These are phyloP conservation scores for Drosophila nr. perissopoda DNA, from an alignment of 2,888 invertebrate genomes.

Conservation along the genomic window DNA sequence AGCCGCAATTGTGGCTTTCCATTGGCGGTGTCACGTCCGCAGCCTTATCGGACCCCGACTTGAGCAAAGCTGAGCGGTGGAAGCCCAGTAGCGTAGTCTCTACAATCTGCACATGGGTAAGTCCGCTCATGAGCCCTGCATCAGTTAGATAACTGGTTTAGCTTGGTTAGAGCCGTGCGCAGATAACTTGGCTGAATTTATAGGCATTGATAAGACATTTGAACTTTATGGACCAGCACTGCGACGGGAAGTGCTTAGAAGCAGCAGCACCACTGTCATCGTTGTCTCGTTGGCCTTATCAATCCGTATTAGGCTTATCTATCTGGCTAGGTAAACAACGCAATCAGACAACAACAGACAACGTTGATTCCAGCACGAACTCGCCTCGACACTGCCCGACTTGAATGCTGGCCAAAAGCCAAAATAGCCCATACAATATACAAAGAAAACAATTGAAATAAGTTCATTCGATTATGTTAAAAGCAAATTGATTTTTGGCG, in stretches of 20 bases:
- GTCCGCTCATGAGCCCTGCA: conserved; percentile 24
- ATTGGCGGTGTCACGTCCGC: conserved; percentile 41
- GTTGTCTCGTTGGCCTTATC: conserved; percentile 30
- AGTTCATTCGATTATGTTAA: background rate
- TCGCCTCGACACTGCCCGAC: background rate
- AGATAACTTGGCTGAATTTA: conserved; percentile 45
- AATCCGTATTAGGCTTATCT: conserved; percentile 41
- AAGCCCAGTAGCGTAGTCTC: conserved; percentile 1
- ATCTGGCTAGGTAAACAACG: conserved; percentile 25
- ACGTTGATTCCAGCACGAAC: conserved; percentile 3
- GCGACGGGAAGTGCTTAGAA: conserved; percentile 41
- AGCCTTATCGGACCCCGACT: conserved; percentile 30
- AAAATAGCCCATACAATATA: background rate
- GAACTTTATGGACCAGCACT: conserved; percentile 28
- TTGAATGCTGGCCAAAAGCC: conserved; percentile 9
- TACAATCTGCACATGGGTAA: conserved; percentile 7
- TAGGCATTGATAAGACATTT: conserved; percentile 40
- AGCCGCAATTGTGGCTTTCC: conserved; percentile 15
- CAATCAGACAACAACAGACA: conserved; percentile 28
- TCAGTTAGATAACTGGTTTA: conserved; percentile 36
- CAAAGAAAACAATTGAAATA: background rate
- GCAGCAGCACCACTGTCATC: conserved; percentile 1
- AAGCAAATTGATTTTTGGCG: background rate
- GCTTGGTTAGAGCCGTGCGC: conserved; percentile 12
- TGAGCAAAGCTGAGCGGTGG: background rate